Evolutionary conservation across 2,888 invertebrate species (phyloP).

Genomic region (Megalurothrips usitatus): DNA sequence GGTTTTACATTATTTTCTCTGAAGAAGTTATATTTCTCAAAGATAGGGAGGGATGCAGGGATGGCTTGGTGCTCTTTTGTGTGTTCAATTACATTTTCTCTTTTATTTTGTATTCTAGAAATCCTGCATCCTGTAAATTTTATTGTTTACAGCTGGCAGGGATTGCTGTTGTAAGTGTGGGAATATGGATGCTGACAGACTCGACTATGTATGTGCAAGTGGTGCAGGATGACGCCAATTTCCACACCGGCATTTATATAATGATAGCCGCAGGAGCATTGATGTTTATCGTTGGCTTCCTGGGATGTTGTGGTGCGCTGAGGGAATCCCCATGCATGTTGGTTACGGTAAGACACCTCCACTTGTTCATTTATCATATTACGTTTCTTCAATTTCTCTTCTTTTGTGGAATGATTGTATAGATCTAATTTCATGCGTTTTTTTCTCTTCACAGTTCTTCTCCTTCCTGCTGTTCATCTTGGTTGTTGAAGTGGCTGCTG

Average conservation of each 20-base stretch:
- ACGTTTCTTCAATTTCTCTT: not conserved
- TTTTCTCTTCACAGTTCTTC: slow-evolving; percentile 60
- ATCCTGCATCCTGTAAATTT: too few relatives aligned
- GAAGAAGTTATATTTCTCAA: too few relatives aligned
- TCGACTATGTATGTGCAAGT: slow-evolving; percentile 67
- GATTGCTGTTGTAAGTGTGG: slow-evolving; percentile 61
- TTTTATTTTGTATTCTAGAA: slow-evolving; percentile 27
- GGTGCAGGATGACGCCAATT: slow-evolving; percentile 59
- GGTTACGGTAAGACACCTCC: slow-evolving; percentile 57
- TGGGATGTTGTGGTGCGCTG: slow-evolving; percentile 79
- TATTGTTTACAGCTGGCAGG: slow-evolving; percentile 62
- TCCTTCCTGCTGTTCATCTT: slow-evolving; percentile 70
- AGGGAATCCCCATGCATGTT: slow-evolving; percentile 74
- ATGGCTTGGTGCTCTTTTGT: too few relatives aligned
- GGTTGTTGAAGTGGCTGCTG: slow-evolving; percentile 71
- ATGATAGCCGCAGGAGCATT: slow-evolving; percentile 66
- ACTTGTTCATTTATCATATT: not conserved
- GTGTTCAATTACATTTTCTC: not conserved
- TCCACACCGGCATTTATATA: slow-evolving; percentile 66
- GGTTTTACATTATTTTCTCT: too few relatives aligned
- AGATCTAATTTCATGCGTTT: not conserved
- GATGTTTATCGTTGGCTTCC: slow-evolving; percentile 69
- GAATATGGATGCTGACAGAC: slow-evolving; percentile 74
- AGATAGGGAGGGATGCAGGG: too few relatives aligned
- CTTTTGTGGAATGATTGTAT: not conserved